Conservation (phyloP, 2,888 invertebrate species). For the Xestia c-nigrum region DNA sequence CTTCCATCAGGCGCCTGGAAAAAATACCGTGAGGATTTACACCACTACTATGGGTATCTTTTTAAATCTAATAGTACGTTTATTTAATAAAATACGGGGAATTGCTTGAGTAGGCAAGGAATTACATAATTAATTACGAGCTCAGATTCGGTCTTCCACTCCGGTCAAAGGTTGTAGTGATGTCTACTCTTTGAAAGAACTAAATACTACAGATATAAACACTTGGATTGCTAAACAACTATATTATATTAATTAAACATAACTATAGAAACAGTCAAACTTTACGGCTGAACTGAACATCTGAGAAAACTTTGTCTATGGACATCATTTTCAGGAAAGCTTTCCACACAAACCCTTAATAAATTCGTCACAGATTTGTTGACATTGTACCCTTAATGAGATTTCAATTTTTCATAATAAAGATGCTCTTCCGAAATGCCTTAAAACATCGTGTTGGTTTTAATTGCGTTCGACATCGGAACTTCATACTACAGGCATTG, state of each 20-base stretch:
- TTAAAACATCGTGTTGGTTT: neutral
- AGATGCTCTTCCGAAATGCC: neutral
- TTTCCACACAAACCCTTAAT: neutral
- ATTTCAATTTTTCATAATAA: neutral
- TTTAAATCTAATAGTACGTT: too few species aligned
- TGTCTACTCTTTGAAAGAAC: neutral
- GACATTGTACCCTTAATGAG: neutral
- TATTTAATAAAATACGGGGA: too few species aligned
- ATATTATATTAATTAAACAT: constrained; percentile 68
- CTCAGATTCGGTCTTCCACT: neutral
- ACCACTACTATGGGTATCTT: too few species aligned
- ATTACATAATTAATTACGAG: neutral
- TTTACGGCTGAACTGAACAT: constrained; percentile 58
- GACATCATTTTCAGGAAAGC: constrained; percentile 3
- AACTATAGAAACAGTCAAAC: constrained; percentile 76
- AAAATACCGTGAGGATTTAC: neutral
- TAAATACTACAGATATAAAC: constrained; percentile 28
- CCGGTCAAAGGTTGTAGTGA: neutral
- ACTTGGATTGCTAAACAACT: constrained; percentile 61
- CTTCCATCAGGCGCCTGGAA: constrained; percentile 60
- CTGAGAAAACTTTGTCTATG: constrained; percentile 27
- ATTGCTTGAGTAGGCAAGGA: neutral
- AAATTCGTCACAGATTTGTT: neutral
- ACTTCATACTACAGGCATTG: too few species aligned
- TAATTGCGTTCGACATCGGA: too few species aligned